Evolutionary conservation across 2,113 vertebrate genomes (phyloP).

Genomic region (Oncorhynchus mykiss): DNA sequence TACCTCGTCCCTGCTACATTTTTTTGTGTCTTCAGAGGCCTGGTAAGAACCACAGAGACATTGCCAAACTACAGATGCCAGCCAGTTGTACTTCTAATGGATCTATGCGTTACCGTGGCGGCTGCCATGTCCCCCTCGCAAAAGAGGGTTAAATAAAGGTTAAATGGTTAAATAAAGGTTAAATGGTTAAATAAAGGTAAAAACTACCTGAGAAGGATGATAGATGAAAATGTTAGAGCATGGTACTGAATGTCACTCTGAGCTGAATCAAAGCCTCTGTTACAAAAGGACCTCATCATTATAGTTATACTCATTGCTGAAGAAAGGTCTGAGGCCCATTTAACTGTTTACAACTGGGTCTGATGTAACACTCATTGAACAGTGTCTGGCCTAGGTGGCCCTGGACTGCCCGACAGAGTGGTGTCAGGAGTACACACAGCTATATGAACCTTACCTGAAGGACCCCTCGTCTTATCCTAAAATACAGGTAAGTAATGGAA

Average conservation of each 20-base stretch:
- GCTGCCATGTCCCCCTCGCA: too few relatives aligned
- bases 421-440: slow-evolving; percentile 80
- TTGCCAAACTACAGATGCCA: background rate
- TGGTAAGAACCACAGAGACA: slow-evolving; percentile 77
- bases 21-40: slow-evolving; percentile 89
- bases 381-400: slow-evolving; percentile 73
- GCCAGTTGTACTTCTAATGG: too few relatives aligned
- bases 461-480: slow-evolving; percentile 90
- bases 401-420: slow-evolving; percentile 85
- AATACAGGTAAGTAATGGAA: slow-evolving; percentile 78
- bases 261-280: too few relatives aligned
- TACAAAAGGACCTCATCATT: too few relatives aligned
- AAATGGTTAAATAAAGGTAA: too few relatives aligned
- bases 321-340: background rate
- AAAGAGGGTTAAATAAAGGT: background rate
- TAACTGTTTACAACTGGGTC: too few relatives aligned
- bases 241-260: too few relatives aligned
- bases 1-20: slow-evolving; percentile 78
- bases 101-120: too few relatives aligned
- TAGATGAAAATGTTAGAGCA: too few relatives aligned
- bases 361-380: slow-evolving; percentile 6
- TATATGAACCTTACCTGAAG: slow-evolving; percentile 90
- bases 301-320: background rate
- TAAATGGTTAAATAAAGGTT: too few relatives aligned
- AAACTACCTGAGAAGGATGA: too few relatives aligned